Base-by-base conservation (phyloP, 2,113 vertebrate genomes). In the Oryzias curvinotus region DNA sequence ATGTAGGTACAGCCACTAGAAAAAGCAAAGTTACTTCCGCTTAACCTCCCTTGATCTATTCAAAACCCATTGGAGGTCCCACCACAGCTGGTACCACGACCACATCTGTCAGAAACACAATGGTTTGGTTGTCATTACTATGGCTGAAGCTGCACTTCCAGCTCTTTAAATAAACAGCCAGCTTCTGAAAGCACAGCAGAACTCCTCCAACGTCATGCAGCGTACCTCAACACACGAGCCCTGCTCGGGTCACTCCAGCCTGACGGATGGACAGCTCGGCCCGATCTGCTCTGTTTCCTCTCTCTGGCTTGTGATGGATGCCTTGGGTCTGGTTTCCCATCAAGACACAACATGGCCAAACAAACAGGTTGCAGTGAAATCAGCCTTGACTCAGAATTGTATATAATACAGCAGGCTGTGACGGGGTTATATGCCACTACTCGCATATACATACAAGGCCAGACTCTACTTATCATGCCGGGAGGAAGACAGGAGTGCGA, bases 131-230 rank as follows among this genome's bases (percentile, higher is more conserved):
- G 83, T 87, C 84, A 89, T 90, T 89, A 90, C 76, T 49, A 78
- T 12, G 84, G 68, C 80, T 67, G 71, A 46, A 63, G 79, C 79
- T 70, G 36, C 73, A 68, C 62, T 68, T 82, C 71, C 78, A 63
- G 68, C 82, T 89, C 82, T 83, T 83, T 87, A 90, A 91, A 90
- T 90, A 91, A 91, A 89, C 86, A 71, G 44, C 1, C 23, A 53
- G 77, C 74, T 80, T 81, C 61, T 60, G 73, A 75, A 84, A 82
- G 82, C 73, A 45, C 84, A 74, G 68, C 72, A 61, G n/a, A 63
- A 25, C 44, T 68, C 77, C 74, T 78, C 75, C 71, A 47, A 73
- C 84, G 73, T 76, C 75, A 60, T 73, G 82, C 73, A 70, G 78
- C 42, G 69, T 61, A 84, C 71, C 72, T 65, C 70, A 65, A 77